Percentiles rank a stretch among this genome's conserved stretches.
phyloP scores from a whole-genome alignment of 2,888 invertebrate genomes.

The Hesperia comma region DNA sequence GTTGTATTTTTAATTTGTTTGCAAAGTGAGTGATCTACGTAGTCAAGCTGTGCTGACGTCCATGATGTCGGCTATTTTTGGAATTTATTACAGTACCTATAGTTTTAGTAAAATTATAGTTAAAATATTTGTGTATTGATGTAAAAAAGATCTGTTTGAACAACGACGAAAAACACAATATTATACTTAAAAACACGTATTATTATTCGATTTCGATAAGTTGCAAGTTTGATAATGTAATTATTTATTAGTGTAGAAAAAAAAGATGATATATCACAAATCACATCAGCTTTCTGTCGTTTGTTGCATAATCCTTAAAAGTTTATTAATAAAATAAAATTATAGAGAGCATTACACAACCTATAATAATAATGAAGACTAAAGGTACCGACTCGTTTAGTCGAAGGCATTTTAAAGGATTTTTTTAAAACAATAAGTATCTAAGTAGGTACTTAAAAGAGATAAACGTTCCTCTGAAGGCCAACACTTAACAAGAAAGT shows the following conservation, averaged over 20 bases:
- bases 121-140: no score
- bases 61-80: neutral
- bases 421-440: neutral
- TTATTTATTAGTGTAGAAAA: neutral
- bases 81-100: no score
- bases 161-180: no score
- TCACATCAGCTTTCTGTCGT: neutral
- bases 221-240: no score
- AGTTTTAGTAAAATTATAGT: no score
- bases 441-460: no score
- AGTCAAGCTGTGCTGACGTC: neutral
- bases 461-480: conserved; percentile 7
- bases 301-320: neutral
- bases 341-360: neutral
- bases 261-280: neutral
- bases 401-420: no score
- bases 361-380: neutral
- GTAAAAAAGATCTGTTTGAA: no score
- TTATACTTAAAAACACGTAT: no score
- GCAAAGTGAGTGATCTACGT: neutral
- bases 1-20: neutral
- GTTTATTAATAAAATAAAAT: neutral
- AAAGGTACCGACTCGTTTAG: neutral
- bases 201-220: no score
- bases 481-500: conserved; percentile 20